These are phyloP conservation scores for Panthera leo DNA, from an alignment of 2,113 vertebrate species.

Conservation along the genomic window DNA sequence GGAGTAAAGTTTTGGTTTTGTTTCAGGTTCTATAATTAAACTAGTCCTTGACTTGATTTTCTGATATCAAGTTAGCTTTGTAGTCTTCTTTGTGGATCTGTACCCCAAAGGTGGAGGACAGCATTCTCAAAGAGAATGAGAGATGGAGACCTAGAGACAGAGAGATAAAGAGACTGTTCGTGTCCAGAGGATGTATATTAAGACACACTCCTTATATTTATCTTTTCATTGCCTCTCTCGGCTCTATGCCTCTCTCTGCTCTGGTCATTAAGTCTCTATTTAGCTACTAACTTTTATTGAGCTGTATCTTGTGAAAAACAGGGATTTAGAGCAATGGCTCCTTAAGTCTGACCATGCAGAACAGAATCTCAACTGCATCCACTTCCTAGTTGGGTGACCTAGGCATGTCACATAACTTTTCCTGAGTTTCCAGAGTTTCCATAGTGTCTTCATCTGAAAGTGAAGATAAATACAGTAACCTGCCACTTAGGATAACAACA, in stretches of 20 bases:
- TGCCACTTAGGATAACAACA: background rate
- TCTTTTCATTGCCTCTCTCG: background rate
- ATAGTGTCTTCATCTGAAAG: background rate
- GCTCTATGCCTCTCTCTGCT: background rate
- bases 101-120: background rate
- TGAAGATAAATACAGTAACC: background rate
- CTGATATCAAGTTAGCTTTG: background rate
- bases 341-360: background rate
- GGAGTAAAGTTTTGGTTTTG: background rate
- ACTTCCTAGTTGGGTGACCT: background rate
- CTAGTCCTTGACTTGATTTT: background rate
- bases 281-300: background rate
- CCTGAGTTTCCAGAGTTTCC: background rate
- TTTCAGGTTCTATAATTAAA: slow-evolving; percentile 1
- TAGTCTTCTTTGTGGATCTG: background rate
- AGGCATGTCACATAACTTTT: background rate
- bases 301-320: background rate
- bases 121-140: background rate
- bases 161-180: background rate
- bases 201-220: background rate
- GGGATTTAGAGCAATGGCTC: background rate
- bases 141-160: background rate
- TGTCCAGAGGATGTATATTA: background rate
- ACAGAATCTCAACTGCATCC: background rate
- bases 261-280: background rate